Percentiles rank a stretch among this genome's conserved stretches.
These are phyloP conservation scores for Drosophila nigricruria DNA, from an alignment of 2,888 invertebrate genomes.

Conservation along the genomic window DNA sequence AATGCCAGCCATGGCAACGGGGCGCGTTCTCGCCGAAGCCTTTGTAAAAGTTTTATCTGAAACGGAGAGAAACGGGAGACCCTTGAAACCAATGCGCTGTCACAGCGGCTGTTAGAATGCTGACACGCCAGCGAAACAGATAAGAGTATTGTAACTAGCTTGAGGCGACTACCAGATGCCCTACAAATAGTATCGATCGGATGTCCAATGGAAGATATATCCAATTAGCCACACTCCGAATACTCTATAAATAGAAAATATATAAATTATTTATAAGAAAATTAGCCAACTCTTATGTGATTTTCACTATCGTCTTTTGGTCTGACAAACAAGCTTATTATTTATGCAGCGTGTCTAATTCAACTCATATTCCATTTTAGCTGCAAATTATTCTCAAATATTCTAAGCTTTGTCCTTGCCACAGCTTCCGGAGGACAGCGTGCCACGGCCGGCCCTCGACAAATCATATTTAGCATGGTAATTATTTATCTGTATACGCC, in stretches of 20 bases:
- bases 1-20: slow-evolving; percentile 11
- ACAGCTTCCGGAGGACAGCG: slow-evolving; percentile 37
- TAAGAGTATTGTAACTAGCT: background rate
- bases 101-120: slow-evolving; percentile 5
- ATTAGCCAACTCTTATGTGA: background rate
- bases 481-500: slow-evolving; percentile 63
- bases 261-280: background rate
- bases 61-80: slow-evolving; percentile 55
- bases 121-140: background rate
- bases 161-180: background rate
- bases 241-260: background rate
- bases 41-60: slow-evolving; percentile 61
- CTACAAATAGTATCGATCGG: background rate
- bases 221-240: no score
- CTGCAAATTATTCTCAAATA: slow-evolving; percentile 29
- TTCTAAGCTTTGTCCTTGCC: slow-evolving; percentile 51
- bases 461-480: slow-evolving; percentile 75
- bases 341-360: slow-evolving; percentile 4
- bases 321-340: background rate
- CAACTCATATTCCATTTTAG: slow-evolving; percentile 12
- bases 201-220: background rate
- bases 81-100: slow-evolving; percentile 25
- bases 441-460: slow-evolving; percentile 16
- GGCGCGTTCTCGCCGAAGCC: slow-evolving; percentile 3
- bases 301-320: background rate